Conservation (phyloP, 2,888 invertebrate genomes). For the Leucophora obtusa region DNA sequence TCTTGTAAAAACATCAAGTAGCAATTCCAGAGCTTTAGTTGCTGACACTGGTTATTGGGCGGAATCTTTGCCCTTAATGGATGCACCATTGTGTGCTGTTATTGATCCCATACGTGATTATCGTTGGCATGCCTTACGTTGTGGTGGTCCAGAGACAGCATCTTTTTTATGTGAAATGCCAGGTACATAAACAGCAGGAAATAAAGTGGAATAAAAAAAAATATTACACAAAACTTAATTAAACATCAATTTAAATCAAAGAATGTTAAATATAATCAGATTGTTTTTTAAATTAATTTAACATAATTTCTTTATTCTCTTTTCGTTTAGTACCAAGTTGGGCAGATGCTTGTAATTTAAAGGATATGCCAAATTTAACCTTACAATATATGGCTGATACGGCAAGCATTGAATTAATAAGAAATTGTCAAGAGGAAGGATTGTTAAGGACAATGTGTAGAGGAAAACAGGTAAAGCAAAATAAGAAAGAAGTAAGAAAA, state of each 20-base stretch:
- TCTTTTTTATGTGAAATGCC: conserved; percentile 90
- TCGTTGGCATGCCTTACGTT: conserved; percentile 87
- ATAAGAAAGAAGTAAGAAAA: conserved; percentile 9
- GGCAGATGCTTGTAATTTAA: conserved; percentile 88
- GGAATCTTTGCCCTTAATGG: conserved; percentile 82
- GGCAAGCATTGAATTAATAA: conserved; percentile 86
- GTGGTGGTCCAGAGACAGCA: conserved; percentile 87
- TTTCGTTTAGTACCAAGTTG: conserved; percentile 84
- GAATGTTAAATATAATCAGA: conserved; percentile 32
- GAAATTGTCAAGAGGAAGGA: conserved; percentile 87
- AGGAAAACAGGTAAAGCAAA: conserved; percentile 86
- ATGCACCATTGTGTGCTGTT: conserved; percentile 85
- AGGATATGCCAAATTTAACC: conserved; percentile 86
- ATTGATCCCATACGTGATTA: conserved; percentile 88
- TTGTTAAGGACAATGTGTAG: conserved; percentile 86
- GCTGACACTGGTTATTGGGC: conserved; percentile 85
- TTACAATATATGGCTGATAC: conserved; percentile 88
- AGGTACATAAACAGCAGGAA: conserved; percentile 79
- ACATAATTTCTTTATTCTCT: conserved; percentile 31
- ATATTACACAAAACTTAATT: conserved; percentile 46
- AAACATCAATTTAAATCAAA: conserved; percentile 37
- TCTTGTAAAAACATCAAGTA: conserved; percentile 57
- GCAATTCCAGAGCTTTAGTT: conserved; percentile 77
- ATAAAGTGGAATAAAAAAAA: not conserved
- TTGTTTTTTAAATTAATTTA: conserved; percentile 41